Evolutionary conservation across 1,140 invertebrate species (phyloP), one percentile per base, ranked within the genome.

Genomic region (Sinonovacula constricta): DNA sequence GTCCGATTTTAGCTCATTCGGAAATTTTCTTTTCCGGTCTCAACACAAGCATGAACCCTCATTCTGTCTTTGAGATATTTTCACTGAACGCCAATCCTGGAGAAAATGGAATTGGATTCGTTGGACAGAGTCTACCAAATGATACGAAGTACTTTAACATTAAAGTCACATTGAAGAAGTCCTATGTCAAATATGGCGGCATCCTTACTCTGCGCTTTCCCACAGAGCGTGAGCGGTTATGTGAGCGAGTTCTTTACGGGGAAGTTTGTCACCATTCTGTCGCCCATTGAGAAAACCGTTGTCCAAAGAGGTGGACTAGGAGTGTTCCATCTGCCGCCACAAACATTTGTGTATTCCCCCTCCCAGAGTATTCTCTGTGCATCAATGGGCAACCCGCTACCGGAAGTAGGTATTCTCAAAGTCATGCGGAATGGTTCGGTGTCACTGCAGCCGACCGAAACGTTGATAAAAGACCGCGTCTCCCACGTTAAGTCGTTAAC

Each of bases 111-210:
- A n/a, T n/a, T n/a, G n/a, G n/a, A n/a, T n/a, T n/a, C n/a, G n/a
- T n/a, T n/a, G n/a, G n/a, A n/a, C n/a, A n/a, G n/a, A n/a, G n/a
- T n/a, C n/a, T n/a, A n/a, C n/a, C n/a, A n/a, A n/a, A n/a, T n/a
- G n/a, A n/a, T n/a, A n/a, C n/a, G n/a, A n/a, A n/a, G n/a, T n/a
- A n/a, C n/a, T n/a, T 60, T 2, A 74, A 63, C 34, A 54, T 74
- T 33, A 24, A 63, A 26, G 65, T 74, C 12, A 63, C 60, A 0
- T 45, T 74, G 1, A 14, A 60, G 26, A 34, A 74, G 10, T 45
- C 59, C 24, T 74, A 63, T 34, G 71, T 62, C 3, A 59, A 65
- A 30, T 74, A 74, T 65, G 71, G 71, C 31, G 71, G 71, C 34
- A 74, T 74, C 28, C 71, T 74, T 18, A 54, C 71, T 30, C 31